Percentiles rank a stretch among this genome's conserved stretches.
Evolutionary conservation across 92 coral and sea anemone species (phyloP).

Genomic region (Zoanthus gigantus): DNA sequence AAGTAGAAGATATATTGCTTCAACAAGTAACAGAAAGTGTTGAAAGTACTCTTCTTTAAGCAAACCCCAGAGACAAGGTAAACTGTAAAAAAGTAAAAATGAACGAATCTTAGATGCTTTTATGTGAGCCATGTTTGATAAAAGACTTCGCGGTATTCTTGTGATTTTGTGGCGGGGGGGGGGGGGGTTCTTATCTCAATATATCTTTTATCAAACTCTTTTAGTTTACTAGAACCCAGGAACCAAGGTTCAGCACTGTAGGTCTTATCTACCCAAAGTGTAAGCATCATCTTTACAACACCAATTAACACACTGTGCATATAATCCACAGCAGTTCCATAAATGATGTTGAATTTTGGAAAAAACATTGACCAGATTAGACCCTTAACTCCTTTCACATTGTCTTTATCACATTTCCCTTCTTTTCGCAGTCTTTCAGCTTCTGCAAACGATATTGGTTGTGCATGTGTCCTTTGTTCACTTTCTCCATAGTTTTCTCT

Average conservation of each 20-base stretch:
- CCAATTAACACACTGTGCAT: constrained; percentile 77
- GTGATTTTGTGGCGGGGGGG: not conserved
- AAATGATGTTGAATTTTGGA: not conserved
- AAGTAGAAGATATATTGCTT: constrained; percentile 43
- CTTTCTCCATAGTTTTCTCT: too few relatives aligned
- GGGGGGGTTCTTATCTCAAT: constrained; percentile 18
- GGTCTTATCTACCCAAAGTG: not conserved
- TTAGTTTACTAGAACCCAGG: not conserved
- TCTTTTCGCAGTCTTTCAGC: too few relatives aligned
- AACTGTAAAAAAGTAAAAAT: constrained; percentile 48
- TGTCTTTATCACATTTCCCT: too few relatives aligned
- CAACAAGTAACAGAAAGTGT: constrained; percentile 46
- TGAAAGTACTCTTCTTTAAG: constrained; percentile 60
- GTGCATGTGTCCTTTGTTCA: too few relatives aligned
- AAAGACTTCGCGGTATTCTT: constrained; percentile 48
- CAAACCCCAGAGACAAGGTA: constrained; percentile 54
- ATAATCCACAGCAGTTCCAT: constrained; percentile 41
- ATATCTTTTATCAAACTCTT: not conserved
- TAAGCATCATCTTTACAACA: not conserved
- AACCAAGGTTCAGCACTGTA: not conserved
- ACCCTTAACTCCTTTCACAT: too few relatives aligned
- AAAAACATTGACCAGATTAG: constrained; percentile 25
- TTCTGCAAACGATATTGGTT: too few relatives aligned
- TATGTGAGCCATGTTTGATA: constrained; percentile 37
- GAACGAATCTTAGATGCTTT: constrained; percentile 60